Evolutionary conservation across 2,888 invertebrate species (phyloP).

Genomic region (Drosophila parthenogenetica): DNA sequence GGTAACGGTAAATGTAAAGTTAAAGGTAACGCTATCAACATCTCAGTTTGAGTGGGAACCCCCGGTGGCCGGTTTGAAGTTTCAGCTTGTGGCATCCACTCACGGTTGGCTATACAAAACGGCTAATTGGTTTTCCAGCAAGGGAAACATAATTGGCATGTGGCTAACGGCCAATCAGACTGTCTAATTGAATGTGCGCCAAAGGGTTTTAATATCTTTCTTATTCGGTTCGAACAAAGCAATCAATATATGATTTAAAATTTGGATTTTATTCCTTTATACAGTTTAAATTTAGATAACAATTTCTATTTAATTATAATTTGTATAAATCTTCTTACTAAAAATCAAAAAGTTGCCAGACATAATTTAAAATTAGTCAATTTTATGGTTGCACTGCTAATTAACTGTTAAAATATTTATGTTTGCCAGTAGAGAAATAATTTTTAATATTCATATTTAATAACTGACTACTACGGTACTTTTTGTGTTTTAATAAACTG

Average conservation of each 20-base stretch:
- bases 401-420: constrained; percentile 54
- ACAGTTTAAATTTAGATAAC: background rate
- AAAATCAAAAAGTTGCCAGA: background rate
- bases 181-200: constrained; percentile 63
- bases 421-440: constrained; percentile 19
- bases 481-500: constrained; percentile 56
- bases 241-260: background rate
- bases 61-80: constrained; percentile 56
- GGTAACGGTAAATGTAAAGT: constrained; percentile 17
- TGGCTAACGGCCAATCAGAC: constrained; percentile 60
- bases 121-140: constrained; percentile 73
- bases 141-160: constrained; percentile 70
- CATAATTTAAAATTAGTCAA: background rate
- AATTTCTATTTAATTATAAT: background rate
- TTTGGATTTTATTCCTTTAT: background rate
- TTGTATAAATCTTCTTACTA: background rate
- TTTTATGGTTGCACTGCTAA: constrained; percentile 37
- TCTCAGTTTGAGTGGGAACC: constrained; percentile 32
- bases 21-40: constrained; percentile 43
- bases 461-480: constrained; percentile 54
- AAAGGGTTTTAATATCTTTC: constrained; percentile 36
- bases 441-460: constrained; percentile 46
- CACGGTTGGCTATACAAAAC: constrained; percentile 41
- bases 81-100: constrained; percentile 53
- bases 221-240: background rate